phyloP scores from a whole-genome alignment of 2,888 invertebrate species.

The Pomacea canaliculata region DNA sequence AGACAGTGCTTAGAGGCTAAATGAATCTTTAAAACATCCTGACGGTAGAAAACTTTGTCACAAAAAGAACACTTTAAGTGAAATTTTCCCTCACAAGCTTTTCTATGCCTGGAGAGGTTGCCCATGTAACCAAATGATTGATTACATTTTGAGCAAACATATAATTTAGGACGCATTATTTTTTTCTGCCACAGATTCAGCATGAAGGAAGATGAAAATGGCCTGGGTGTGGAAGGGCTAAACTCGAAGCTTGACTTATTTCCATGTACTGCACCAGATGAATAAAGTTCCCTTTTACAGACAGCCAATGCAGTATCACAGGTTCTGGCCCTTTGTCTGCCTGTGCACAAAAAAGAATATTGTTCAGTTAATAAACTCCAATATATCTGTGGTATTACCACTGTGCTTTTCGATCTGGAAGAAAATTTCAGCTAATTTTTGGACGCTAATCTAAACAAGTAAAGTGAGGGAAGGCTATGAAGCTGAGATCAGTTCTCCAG shows the following conservation, averaged over 20 bases:
- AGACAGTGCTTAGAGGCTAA: slow-evolving; percentile 31
- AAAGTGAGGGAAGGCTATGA: no score
- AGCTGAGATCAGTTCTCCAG: no score
- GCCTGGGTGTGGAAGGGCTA: not conserved
- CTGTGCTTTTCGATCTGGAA: not conserved
- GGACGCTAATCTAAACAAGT: no score
- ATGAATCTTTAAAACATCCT: slow-evolving; percentile 35
- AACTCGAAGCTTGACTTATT: slow-evolving; percentile 1
- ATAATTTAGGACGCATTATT: slow-evolving; percentile 20
- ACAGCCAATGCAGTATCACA: slow-evolving; percentile 7
- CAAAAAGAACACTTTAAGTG: slow-evolving; percentile 33
- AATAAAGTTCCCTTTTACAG: slow-evolving; percentile 11
- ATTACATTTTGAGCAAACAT: slow-evolving; percentile 32
- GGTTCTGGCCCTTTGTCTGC: not conserved
- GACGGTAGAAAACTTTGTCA: slow-evolving; percentile 35
- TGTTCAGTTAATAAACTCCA: not conserved
- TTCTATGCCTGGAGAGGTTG: slow-evolving; percentile 33
- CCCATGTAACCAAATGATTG: slow-evolving; percentile 36
- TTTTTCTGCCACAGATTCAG: slow-evolving; percentile 10
- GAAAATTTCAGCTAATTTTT: not conserved
- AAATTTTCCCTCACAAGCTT: slow-evolving; percentile 37
- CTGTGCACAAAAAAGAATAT: slow-evolving; percentile 19
- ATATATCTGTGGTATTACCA: not conserved
- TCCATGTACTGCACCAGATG: slow-evolving; percentile 5
- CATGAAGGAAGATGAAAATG: not conserved